These are phyloP conservation scores for Eulacestoma nigropectus DNA, from an alignment of 2,113 vertebrate genomes.

Conservation along the genomic window DNA sequence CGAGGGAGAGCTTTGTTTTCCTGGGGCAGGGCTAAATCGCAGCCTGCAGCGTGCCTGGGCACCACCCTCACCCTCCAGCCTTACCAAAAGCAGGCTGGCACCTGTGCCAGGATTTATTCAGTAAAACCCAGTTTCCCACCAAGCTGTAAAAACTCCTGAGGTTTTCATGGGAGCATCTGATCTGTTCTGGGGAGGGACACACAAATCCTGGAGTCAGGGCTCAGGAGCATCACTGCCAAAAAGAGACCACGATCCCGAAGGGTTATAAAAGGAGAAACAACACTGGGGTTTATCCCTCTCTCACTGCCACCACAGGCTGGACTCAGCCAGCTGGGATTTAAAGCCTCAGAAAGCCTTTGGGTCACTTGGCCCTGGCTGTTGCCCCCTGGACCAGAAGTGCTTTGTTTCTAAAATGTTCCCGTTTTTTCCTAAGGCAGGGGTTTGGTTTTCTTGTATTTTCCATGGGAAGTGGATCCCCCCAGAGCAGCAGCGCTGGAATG, in stretches of 20 bases:
- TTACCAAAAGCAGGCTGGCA: neutral
- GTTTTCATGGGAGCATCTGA: neutral
- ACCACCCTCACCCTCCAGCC: neutral
- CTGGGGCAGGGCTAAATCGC: neutral
- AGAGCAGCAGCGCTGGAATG: neutral
- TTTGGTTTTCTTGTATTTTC: neutral
- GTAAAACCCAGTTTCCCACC: neutral
- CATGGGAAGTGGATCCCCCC: neutral
- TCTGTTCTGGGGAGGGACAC: neutral
- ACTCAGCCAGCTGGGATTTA: neutral
- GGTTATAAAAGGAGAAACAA: neutral
- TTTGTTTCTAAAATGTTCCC: neutral
- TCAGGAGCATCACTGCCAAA: neutral
- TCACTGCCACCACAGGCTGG: neutral
- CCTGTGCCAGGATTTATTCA: neutral
- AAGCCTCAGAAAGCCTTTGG: neutral
- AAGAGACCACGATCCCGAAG: neutral
- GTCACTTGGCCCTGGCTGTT: neutral
- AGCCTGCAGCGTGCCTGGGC: neutral
- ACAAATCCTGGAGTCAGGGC: neutral
- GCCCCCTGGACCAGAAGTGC: neutral
- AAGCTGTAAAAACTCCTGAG: neutral
- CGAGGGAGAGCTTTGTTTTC: neutral
- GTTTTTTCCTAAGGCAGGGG: fast-evolving
- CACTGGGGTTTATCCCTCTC: neutral